Evolutionary conservation across 2,113 vertebrate species (phyloP), one percentile per base, ranked within the genome.

Genomic region (Aptenodytes patagonicus): DNA sequence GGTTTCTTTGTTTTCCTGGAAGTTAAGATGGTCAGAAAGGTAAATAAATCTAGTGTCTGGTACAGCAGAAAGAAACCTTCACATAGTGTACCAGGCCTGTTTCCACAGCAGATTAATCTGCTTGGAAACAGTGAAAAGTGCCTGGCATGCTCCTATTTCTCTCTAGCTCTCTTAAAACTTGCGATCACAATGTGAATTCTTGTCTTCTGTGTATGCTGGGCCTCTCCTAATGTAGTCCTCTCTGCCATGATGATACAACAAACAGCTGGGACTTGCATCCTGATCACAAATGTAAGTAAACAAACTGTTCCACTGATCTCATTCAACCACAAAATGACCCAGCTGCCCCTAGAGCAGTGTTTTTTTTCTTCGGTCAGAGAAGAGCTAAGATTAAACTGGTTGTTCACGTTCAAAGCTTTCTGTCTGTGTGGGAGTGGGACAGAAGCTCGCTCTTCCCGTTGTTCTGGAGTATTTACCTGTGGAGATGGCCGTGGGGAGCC

Each of bases 21-120:
- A 46, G 16, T 69, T 38, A 10, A 20, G 61, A 6, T 60, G 32
- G 11, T 34, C 44, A 36, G 52, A 22, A 57, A 18, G 28, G 29
- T 40, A 14, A 47, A 34, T 21, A 36, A 47, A 18, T 11, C 9
- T 3, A 10, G 29, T 22, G 29, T 21, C 17, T 47, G 86, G 29
- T 40, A 25, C 13, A 21, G 49, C 40, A 47, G 66, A 52, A 47
- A n/a, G 49, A 25, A 24, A 31, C n/a, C n/a, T 29, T 29, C 10
- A 1, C 5, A 1, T 22, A 2, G 19, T 16, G 40, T 16, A 17
- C 28, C 47, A 13, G 34, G 34, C 22, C 32, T 2, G 4, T 28
- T 13, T 13, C 49, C 28, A 17, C 61, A 24, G 62, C 31, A 16
- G 6, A 5, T 31, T 4, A 13, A n/a, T 40, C 40, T 26, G 11